These are phyloP conservation scores for Trachelus iudaicus DNA, from an alignment of 2,888 invertebrate species.

Conservation along the genomic window DNA sequence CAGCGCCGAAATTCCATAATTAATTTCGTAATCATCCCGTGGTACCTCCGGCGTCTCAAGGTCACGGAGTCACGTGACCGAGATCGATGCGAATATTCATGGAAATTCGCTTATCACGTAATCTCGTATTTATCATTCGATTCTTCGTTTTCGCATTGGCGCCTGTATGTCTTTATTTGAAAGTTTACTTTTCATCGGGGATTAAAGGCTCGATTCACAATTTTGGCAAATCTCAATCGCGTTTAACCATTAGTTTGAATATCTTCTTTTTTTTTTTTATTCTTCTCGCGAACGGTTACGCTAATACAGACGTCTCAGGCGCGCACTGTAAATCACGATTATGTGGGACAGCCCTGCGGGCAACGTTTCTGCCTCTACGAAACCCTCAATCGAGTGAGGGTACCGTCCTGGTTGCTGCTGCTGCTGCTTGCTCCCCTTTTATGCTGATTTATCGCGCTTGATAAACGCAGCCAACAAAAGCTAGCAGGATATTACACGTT, in stretches of 20 bases:
- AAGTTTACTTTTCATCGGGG: background rate
- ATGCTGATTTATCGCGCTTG: constrained; percentile 47
- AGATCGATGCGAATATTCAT: background rate
- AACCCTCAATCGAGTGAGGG: constrained; percentile 10
- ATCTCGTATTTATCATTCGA: background rate
- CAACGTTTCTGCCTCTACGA: background rate
- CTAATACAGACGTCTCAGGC: constrained; percentile 39
- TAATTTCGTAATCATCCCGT: background rate
- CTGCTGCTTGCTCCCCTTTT: constrained; percentile 26
- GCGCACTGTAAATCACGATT: constrained; percentile 48
- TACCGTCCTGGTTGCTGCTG: constrained; percentile 5
- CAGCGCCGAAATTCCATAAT: background rate
- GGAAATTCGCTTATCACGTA: background rate
- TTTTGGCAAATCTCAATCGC: background rate
- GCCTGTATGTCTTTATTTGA: background rate
- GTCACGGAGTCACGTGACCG: background rate
- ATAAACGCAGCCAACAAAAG: constrained; percentile 34
- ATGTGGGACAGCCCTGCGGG: constrained; percentile 27
- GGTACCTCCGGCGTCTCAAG: background rate
- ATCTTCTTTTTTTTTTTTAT: background rate
- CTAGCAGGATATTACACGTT: constrained; percentile 6
- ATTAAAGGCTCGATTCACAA: background rate
- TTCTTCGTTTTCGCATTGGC: background rate
- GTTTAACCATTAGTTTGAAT: background rate
- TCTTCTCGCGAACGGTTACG: constrained; percentile 11